Base-by-base conservation (phyloP, 2,797 vertebrate genomes). In the Eidolon dupreanum region DNA sequence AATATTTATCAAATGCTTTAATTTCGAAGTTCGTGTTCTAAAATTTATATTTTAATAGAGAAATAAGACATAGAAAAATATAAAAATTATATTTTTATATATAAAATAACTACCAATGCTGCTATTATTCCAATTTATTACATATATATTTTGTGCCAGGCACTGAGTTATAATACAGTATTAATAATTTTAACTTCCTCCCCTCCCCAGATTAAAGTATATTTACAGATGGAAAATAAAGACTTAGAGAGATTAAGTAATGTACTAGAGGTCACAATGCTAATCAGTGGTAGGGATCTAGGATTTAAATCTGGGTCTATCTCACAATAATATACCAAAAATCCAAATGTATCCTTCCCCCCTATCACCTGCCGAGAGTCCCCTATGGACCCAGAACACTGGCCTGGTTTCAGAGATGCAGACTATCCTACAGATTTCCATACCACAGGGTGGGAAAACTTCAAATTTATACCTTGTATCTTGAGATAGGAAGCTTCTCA, bases 1-100 rank as follows among this genome's bases (percentile, higher is more conserved):
- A 81, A 78, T 61, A 82, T 46, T 74, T 81, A 89, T 46, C 31
- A 79, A 94, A 61, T 70, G 41, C 71, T 74, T 84, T 87, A 70
- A 70, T 71, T 75, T 90, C 38, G 61, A 93, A 82, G 57, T 33
- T 88, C 17, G 33, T 36, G 22, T 77, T 88, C 16, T 87, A 66
- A 93, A 81, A 73, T 79, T 31, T 46, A 91, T 26, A 88, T 63
- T 85, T 88, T 71, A 81, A 17, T 51, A 83, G 11, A 20, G 33
- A 87, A 86, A 93, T 20, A 86, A 79, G 46, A 70, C 41, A 82
- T 33, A 85, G 70, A 22, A 90, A 93, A 33, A 78, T 12, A 36
- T 10, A 93, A 71, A 33, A 93, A 36, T 24, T 4, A 73, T 15
- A 68, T 49, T 3, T 61, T 33, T 33, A 33, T 33, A 33, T 33